Conservation (phyloP, 2,797 vertebrate species). For the Sebastes nivosus region DNA sequence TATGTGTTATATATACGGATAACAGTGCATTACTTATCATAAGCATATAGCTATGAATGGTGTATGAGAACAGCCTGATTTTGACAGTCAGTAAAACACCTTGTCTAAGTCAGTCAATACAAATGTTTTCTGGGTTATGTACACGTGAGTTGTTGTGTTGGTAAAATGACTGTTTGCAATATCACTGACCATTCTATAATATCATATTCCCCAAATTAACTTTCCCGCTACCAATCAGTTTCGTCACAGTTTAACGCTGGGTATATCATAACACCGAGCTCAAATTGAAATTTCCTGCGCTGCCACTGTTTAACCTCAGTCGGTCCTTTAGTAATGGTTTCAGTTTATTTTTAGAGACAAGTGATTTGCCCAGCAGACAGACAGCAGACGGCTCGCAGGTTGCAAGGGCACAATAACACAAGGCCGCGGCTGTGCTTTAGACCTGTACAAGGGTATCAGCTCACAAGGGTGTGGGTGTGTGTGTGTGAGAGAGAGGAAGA, state of each 20-base stretch:
- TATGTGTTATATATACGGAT: too few relatives aligned
- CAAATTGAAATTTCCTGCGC: slow-evolving; percentile 15
- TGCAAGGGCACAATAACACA: slow-evolving; percentile 41
- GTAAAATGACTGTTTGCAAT: background rate
- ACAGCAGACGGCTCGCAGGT: slow-evolving; percentile 42
- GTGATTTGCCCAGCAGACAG: slow-evolving; percentile 47
- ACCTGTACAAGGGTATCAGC: slow-evolving; percentile 54
- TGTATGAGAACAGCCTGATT: too few relatives aligned
- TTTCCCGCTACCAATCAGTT: slow-evolving; percentile 7
- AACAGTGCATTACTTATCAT: too few relatives aligned
- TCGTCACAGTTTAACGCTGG: background rate
- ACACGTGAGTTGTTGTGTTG: background rate
- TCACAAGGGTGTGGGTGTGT: slow-evolving; percentile 22
- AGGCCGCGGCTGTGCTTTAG: slow-evolving; percentile 36
- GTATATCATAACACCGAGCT: background rate
- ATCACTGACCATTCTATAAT: background rate
- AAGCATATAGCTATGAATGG: too few relatives aligned
- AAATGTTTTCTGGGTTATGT: background rate
- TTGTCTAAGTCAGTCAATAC: background rate
- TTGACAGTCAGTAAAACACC: background rate
- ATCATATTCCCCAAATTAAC: background rate
- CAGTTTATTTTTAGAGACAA: slow-evolving; percentile 48
- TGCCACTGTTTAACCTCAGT: slow-evolving; percentile 22
- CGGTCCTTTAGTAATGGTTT: slow-evolving; percentile 14
- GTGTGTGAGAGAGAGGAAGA: slow-evolving; percentile 1